phyloP scores from a whole-genome alignment of 2,888 invertebrate genomes.

The Pammene fasciana region DNA sequence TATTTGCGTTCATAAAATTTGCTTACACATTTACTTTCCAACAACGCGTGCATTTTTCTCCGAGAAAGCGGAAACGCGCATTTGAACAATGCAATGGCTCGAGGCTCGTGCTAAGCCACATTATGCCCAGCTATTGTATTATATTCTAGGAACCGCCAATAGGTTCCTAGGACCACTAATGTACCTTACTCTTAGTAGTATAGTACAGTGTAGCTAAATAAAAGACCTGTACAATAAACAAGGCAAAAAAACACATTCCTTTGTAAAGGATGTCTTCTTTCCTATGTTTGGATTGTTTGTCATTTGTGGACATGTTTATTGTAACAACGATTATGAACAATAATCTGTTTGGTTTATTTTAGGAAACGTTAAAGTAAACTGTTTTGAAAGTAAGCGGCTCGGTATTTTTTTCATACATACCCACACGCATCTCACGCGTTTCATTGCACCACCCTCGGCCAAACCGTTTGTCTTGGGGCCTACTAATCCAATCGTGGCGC shows the following conservation, averaged over 20 bases:
- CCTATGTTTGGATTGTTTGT: constrained; percentile 12
- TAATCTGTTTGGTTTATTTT: constrained; percentile 41
- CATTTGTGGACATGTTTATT: constrained; percentile 48
- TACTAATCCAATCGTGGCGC: constrained; percentile 69
- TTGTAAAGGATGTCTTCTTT: not conserved
- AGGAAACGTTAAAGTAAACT: constrained; percentile 26
- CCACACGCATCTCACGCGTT: constrained; percentile 7
- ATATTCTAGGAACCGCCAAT: constrained; percentile 70
- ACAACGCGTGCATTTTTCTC: constrained; percentile 79
- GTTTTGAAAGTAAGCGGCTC: constrained; percentile 13
- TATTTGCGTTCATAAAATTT: constrained; percentile 54
- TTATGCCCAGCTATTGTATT: constrained; percentile 71
- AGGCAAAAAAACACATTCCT: not conserved
- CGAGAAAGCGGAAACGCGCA: constrained; percentile 82
- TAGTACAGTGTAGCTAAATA: not conserved
- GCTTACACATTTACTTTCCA: constrained; percentile 72
- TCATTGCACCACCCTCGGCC: constrained; percentile 39
- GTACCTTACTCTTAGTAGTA: not conserved
- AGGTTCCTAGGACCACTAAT: constrained; percentile 47
- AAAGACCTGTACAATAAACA: not conserved
- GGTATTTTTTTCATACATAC: constrained; percentile 11
- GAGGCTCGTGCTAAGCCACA: constrained; percentile 71
- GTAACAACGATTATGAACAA: constrained; percentile 47
- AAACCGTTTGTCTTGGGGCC: constrained; percentile 55
- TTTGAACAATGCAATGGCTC: constrained; percentile 73